These are phyloP conservation scores for Cichladusa arquata DNA, from an alignment of 2,113 vertebrate genomes.

Conservation along the genomic window DNA sequence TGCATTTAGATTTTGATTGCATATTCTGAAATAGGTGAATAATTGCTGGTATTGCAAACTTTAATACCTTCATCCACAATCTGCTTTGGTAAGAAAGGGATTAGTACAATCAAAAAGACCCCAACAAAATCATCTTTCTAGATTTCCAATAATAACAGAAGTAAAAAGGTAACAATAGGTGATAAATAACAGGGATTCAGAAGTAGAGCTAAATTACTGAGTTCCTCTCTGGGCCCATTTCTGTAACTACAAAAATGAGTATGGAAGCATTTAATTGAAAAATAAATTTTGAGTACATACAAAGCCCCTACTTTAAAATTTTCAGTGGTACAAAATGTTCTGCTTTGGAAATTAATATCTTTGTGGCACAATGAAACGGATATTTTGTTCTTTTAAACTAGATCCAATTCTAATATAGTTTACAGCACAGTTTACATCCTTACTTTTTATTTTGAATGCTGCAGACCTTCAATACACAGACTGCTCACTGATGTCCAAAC, in stretches of 20 bases:
- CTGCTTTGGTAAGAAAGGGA: neutral
- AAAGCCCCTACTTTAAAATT: neutral
- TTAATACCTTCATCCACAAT: neutral
- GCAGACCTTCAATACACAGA: neutral
- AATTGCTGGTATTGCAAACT: neutral
- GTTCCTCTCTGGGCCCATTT: neutral
- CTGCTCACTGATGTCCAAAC: neutral
- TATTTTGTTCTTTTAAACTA: neutral
- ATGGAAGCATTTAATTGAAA: neutral
- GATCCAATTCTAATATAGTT: neutral
- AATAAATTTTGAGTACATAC: neutral
- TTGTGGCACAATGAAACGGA: neutral
- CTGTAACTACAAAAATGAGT: neutral
- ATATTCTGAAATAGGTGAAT: neutral
- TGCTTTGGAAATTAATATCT: neutral
- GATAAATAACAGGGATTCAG: neutral
- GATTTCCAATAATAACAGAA: neutral
- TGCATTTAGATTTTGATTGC: neutral
- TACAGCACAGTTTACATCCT: neutral
- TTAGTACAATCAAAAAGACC: neutral
- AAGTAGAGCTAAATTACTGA: neutral
- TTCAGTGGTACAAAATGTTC: neutral
- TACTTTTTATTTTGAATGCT: neutral
- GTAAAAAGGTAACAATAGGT: neutral
- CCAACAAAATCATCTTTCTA: neutral